Evolutionary conservation across 2,888 invertebrate genomes (phyloP), one percentile per base, ranked within the genome.

Genomic region (Hyppa rectilinea): DNA sequence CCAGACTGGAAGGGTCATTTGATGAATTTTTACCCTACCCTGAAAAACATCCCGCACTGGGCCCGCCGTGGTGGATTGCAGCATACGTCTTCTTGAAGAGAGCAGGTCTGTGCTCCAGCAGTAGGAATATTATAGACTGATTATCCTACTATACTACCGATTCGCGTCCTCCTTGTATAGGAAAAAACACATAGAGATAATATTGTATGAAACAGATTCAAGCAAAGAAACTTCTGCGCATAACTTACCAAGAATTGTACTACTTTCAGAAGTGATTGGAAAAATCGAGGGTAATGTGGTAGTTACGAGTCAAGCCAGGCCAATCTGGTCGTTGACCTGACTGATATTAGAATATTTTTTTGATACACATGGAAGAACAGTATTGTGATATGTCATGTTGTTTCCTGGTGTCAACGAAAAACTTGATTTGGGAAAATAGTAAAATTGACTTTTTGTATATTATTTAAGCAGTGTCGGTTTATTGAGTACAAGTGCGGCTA

Each of bases 151-250:
- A n/a, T 17, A 26, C 53, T 36, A 59, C 12, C 17, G 26, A 23
- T 43, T 40, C 23, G 4, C 7, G n/a, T 4, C 61, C 45, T 26
- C 20, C 14, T 55, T 43, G n/a, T 61, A 49, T 59, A 55, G 55
- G 55, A 70, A 66, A 80, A 80, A 70, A 75, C 55, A 80, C 50
- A 61, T 31, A 59, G 1, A 63, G n/a, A 73, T 47, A 2, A 43
- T 50, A 49, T 73, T 31, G 45, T 36, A 26, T 38, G 66, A 58
- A 64, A 62, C 2, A 26, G 40, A 45, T 26, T 58, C 53, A 59
- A 10, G 58, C 26, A 29, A 52, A 43, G 4, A 66, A 64, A 81
- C 52, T 76, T 79, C 71, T 43, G 49, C 60, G 45, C 17, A 71
- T 71, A 71, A 58, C 67, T 81, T 40, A 53, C 49, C 2, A 20